phyloP scores from a whole-genome alignment of 2,888 invertebrate species.

The Clostera curtula region DNA sequence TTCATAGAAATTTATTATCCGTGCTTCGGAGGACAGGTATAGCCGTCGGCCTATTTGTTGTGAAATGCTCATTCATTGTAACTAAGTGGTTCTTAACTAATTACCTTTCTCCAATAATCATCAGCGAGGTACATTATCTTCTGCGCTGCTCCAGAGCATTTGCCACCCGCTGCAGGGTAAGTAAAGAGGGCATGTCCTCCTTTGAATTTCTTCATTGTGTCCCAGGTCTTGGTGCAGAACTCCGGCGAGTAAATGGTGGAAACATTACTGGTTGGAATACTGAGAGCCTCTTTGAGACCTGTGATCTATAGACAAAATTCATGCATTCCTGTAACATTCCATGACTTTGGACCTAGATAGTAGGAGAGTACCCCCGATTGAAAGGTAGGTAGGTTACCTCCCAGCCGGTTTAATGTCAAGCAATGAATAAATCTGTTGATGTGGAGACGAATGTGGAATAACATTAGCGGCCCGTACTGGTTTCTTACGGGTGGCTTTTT shows the following conservation, averaged over 20 bases:
- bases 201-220: slow-evolving; percentile 78
- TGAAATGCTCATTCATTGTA: background rate
- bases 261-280: slow-evolving; percentile 79
- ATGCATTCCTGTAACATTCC: no score
- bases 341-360: no score
- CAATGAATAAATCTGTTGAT: no score
- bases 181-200: slow-evolving; percentile 93
- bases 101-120: slow-evolving; percentile 86
- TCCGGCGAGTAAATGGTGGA: slow-evolving; percentile 90
- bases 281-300: slow-evolving; percentile 86
- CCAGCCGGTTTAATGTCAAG: no score
- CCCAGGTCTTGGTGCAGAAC: slow-evolving; percentile 85
- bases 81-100: background rate
- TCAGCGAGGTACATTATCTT: slow-evolving; percentile 95
- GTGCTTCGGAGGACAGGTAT: no score
- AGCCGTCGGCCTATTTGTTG: no score
- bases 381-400: no score
- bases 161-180: slow-evolving; percentile 89
- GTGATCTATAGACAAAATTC: slow-evolving; percentile 79
- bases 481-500: no score
- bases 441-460: no score
- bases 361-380: no score
- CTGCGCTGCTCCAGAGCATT: slow-evolving; percentile 98
- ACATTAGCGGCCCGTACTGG: no score
- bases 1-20: no score